These are phyloP conservation scores for Sciurus vulgaris DNA, from an alignment of 2,797 vertebrate species.

Conservation along the genomic window DNA sequence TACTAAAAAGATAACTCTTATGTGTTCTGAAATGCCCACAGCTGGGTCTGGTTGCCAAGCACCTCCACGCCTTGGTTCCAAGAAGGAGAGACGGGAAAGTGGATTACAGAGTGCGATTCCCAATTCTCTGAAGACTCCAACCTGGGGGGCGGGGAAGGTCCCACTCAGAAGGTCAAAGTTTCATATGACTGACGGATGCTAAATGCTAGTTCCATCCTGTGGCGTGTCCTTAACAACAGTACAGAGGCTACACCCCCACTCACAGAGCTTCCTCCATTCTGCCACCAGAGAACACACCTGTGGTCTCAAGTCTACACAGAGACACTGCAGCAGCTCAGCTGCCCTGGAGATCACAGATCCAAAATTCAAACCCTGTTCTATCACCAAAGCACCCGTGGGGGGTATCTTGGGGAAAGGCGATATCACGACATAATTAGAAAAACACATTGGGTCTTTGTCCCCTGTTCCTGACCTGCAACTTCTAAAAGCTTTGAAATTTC, in stretches of 20 bases:
- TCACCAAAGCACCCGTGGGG: neutral
- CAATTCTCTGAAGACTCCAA: neutral
- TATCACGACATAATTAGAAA: neutral
- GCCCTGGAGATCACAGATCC: neutral
- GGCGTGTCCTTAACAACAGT: accelerated
- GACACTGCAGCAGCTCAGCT: neutral
- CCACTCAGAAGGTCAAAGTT: neutral
- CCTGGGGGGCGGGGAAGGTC: no score
- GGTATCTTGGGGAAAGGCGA: neutral
- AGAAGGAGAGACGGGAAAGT: neutral
- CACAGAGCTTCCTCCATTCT: neutral
- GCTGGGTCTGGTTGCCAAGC: neutral
- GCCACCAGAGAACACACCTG: neutral
- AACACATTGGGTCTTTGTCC: neutral
- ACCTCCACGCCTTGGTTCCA: neutral
- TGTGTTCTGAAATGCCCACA: neutral
- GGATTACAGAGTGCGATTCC: neutral
- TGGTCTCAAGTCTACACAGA: neutral
- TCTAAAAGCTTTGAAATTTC: neutral
- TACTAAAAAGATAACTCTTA: neutral
- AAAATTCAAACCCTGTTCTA: conserved; percentile 21
- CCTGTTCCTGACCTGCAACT: neutral
- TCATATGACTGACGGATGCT: neutral
- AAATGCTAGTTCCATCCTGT: neutral
- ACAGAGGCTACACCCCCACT: neutral